Evolutionary conservation across 2,797 vertebrate genomes (phyloP).

Genomic region (Phyllotis vaccarum): DNA sequence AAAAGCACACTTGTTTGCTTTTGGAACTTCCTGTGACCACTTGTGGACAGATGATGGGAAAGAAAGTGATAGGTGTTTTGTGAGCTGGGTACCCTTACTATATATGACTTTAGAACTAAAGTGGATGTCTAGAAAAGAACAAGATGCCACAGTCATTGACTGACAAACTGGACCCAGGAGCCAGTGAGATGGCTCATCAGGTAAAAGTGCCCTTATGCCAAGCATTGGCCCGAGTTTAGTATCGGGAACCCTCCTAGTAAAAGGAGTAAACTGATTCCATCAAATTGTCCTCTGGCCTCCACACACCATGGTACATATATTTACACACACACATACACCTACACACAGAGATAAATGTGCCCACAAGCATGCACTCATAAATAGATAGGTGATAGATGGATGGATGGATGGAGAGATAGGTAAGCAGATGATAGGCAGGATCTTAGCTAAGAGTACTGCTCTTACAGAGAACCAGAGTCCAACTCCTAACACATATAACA

Average conservation of each 20-base stretch:
- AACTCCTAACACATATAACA: too few species aligned
- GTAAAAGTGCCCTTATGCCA: background rate
- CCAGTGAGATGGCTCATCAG: background rate
- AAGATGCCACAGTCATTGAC: background rate
- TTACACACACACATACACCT: background rate
- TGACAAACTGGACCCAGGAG: background rate
- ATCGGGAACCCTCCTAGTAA: background rate
- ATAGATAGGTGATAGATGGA: too few species aligned
- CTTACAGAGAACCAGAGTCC: too few species aligned
- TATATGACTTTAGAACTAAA: conserved; percentile 24
- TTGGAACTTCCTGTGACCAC: conserved; percentile 56
- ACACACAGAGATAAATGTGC: background rate
- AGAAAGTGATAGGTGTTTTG: background rate
- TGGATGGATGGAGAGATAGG: too few species aligned
- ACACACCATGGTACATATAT: background rate
- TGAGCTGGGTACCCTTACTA: background rate
- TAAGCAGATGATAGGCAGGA: too few species aligned
- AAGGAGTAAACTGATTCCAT: background rate
- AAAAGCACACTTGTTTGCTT: conserved; percentile 20
- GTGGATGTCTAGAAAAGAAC: background rate
- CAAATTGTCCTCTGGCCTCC: background rate
- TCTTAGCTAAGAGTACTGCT: too few species aligned
- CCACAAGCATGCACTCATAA: background rate
- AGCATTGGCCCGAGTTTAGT: background rate
- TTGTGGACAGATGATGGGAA: background rate